These are phyloP conservation scores for Tragulus kanchil DNA, from an alignment of 2,113 vertebrate genomes.

Conservation along the genomic window DNA sequence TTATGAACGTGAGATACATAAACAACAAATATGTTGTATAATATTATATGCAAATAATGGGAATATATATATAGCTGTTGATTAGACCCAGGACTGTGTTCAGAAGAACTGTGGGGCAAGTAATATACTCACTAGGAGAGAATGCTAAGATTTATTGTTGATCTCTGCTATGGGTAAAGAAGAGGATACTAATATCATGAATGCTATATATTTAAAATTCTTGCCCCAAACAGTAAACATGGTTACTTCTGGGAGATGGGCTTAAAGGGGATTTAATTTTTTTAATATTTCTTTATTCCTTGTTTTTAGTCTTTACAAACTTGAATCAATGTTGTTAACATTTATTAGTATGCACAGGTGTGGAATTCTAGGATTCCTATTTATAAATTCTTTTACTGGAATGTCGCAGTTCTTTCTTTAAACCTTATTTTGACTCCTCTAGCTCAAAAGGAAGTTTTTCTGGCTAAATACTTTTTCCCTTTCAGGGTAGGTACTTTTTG, in stretches of 20 bases:
- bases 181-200: neutral
- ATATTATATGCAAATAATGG: neutral
- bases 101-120: neutral
- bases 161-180: neutral
- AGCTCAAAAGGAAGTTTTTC: constrained; percentile 66
- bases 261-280: neutral
- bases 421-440: constrained; percentile 49
- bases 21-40: neutral
- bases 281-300: neutral
- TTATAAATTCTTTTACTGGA: constrained; percentile 67
- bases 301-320: constrained; percentile 62
- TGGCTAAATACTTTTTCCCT: constrained; percentile 46
- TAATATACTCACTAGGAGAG: neutral
- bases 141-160: constrained; percentile 1
- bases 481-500: constrained; percentile 46
- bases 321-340: constrained; percentile 59
- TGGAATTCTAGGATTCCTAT: constrained; percentile 58
- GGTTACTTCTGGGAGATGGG: neutral
- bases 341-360: constrained; percentile 81
- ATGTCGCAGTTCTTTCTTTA: constrained; percentile 34
- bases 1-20: neutral
- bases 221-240: neutral
- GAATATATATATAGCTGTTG: neutral
- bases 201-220: neutral
- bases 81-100: neutral